Base-by-base conservation (phyloP, 2,797 vertebrate species). In the Falco concolor region DNA sequence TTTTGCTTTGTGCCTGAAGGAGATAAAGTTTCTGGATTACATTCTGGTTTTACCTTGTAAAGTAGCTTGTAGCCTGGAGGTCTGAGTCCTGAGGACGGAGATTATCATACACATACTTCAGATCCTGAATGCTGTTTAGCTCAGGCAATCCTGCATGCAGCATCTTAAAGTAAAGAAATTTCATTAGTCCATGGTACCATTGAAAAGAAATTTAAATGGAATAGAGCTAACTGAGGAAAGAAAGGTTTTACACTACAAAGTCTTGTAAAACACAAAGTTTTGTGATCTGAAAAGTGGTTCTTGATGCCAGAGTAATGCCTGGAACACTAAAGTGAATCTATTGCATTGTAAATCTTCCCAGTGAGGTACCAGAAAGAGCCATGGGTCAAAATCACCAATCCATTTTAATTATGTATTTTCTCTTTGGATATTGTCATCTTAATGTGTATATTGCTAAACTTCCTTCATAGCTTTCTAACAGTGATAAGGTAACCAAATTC, bases 61-160 rank as follows among this genome's bases (percentile, higher is more conserved):
- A 99, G 95, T 98, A 98, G 72, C 98, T 98, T 4, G 99, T 98
- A 69, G 99, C 99, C 94, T 99, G 98, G 53, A 98, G 95, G 47
- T 99, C 98, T 5, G 99, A 98, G 97, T 99, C 98, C 32, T 98
- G 97, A 32, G 98, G 98, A 70, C 98, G 97, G 85, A 99, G 98
- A 89, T 98, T 99, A 40, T 98, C 97, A 83, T 98, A 98, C 44
- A 99, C 98, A 3, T 99, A 99, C 84, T 98, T 98, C 95, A 99
- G 97, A 93, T 99, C 99, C 79, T 97, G 97, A 27, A 92, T 63
- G 90, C 98, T 98, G 69, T 98, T 98, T 60, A 99, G 97, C 76
- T 99, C 99, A 1, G 99, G 98, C 94, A 99, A 97, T 52, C 98
- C 98, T 45, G 98, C 98, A 30, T 94, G 85, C 20, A 99, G 94